A percentile compares a stretch with the other conserved stretches of the same genome.
phyloP scores from a whole-genome alignment of 1,140 invertebrate genomes.

The Xylocopa sonorina region DNA sequence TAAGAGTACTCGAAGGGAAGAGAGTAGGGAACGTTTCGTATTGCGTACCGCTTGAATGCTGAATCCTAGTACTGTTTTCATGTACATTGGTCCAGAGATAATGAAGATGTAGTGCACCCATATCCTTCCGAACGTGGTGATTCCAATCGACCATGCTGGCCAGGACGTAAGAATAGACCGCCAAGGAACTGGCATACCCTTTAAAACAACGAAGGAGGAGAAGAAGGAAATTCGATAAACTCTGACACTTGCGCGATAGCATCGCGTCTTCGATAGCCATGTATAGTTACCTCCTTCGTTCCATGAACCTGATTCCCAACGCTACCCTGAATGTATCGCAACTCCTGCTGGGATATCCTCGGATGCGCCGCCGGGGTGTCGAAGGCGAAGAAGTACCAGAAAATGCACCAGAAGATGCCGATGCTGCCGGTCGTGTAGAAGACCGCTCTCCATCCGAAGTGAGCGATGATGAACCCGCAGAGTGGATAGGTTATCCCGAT shows the following conservation, averaged over 20 bases:
- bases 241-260: too few relatives aligned
- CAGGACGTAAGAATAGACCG: conserved; percentile 87
- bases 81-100: conserved; percentile 87
- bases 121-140: conserved; percentile 88
- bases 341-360: conserved; percentile 87
- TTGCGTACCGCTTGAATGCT: conserved; percentile 85
- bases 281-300: conserved; percentile 79
- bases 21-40: neutral
- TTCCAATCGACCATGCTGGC: conserved; percentile 91
- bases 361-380: conserved; percentile 89
- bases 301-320: conserved; percentile 81
- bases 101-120: conserved; percentile 89
- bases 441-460: conserved; percentile 86
- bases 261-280: too few relatives aligned
- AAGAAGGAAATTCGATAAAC: conserved; percentile 8
- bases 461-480: conserved; percentile 87
- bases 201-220: too few relatives aligned
- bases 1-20: neutral
- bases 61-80: conserved; percentile 87
- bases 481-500: conserved; percentile 88
- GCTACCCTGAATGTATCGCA: conserved; percentile 87
- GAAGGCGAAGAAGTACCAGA: conserved; percentile 90
- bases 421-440: conserved; percentile 89
- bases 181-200: conserved; percentile 87
- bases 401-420: conserved; percentile 85